Evolutionary conservation across 2,113 vertebrate species (phyloP), one percentile per base, ranked within the genome.

Genomic region (Hippocampus comes): DNA sequence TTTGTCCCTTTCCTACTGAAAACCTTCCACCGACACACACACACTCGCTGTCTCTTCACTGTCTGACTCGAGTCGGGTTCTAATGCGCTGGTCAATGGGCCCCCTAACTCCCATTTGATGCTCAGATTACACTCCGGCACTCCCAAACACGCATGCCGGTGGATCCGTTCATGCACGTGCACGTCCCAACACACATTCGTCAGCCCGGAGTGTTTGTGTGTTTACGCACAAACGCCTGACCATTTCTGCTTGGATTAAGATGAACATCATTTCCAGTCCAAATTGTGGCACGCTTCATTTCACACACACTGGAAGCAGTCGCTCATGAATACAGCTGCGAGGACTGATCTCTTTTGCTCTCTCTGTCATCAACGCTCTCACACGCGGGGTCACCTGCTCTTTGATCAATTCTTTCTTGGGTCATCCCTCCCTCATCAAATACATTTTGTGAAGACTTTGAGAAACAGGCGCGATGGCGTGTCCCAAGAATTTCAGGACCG

Each of bases 51-150:
- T 71, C 65, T 77, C 55, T 67, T 73, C 68, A 57, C 63, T 73
- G 71, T 67, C 72, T 74, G 78, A 72, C 82, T 77, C 59, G 75
- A 80, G 65, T 51, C 42, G 25, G 73, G 73, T 68, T 6, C 82
- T 90, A 90, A 92, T 88, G 83, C 88, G 83, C 67, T 76, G 75
- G 73, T 82, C 90, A 90, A 91, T 89, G 87, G 82, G 75, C 66
- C 66, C 74, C 73, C 71, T 79, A 68, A 75, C 79, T 78, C 80
- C 48, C 77, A 25, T 74, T 76, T 83, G 84, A 86, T 77, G 75
- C 89, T 89, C 83, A 84, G 84, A 91, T 89, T 89, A 90, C 80
- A 68, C 79, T 70, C 79, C 77, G 21, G 4, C 27, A 0, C 65
- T 71, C 73, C 63, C 68, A 71, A 57, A 63, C 48, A 6, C 49